These are phyloP conservation scores for Acholoe squamosa DNA, from an alignment of 2,888 invertebrate genomes.

Conservation along the genomic window DNA sequence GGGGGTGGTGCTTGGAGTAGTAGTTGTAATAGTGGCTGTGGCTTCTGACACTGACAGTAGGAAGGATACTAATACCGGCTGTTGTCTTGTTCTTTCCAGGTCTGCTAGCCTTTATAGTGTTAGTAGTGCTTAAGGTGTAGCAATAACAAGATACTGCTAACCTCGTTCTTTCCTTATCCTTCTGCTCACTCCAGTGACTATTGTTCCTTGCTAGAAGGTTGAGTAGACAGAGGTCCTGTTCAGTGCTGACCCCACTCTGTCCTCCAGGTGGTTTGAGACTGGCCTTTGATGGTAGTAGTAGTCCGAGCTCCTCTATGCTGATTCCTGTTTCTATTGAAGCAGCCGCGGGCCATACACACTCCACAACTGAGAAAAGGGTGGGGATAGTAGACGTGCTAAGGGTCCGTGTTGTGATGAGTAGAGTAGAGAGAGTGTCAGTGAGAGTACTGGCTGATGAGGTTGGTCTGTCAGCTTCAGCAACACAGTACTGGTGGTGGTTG, in stretches of 20 bases:
- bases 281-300: constrained; percentile 16
- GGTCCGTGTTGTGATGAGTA: background rate
- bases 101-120: too few species aligned
- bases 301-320: background rate
- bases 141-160: background rate
- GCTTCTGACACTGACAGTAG: background rate
- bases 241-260: background rate
- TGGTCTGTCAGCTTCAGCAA: background rate
- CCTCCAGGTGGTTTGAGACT: background rate
- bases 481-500: constrained; percentile 24
- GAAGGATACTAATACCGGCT: too few species aligned
- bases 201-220: background rate
- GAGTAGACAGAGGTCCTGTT: background rate
- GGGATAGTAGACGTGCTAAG: background rate
- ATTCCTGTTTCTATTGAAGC: background rate
- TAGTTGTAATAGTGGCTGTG: background rate
- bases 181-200: background rate
- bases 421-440: background rate
- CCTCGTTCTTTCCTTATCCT: background rate
- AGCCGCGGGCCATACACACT: constrained; percentile 39
- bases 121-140: background rate
- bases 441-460: background rate
- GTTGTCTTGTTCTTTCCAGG: too few species aligned
- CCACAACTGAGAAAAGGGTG: background rate
- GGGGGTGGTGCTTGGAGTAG: background rate